Base-by-base conservation (phyloP, 2,888 invertebrate species). In the Azorinus chamasolen region DNA sequence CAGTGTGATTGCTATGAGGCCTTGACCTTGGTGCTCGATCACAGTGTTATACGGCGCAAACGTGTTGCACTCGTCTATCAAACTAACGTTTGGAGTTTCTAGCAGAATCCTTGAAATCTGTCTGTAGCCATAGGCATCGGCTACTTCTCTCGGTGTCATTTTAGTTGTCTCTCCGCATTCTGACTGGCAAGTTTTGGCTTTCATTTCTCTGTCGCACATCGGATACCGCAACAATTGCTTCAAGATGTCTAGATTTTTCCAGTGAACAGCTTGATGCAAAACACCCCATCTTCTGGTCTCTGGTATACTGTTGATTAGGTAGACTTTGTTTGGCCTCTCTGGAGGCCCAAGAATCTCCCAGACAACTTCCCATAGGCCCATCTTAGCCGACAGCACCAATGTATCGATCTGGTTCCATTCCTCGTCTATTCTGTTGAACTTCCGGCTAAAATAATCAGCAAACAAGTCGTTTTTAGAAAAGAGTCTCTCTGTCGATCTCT, bases 191-290 rank as follows among this genome's bases (percentile, higher is more conserved):
- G 62, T 53, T 45, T 83, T 83, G 12, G 79, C 64, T 57, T 53
- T 79, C 16, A 70, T 53, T 2, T 48, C 20, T 18, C 37, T 54
- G 37, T 83, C 83, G 37, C 76, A 76, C 10, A 68, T n/a, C 1
- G 41, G 12, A 43, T 63, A 79, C 2, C 46, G 18, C 6, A 79
- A 51, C 10, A 83, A 41, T n/a, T 18, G 65, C 41, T 48, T 65
- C 0, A 83, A 25, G 6, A 71, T 73, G 1, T 55, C 46, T 12
- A 27, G 41, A 24, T 71, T 24, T 20, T 74, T 71, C 69, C 65
- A 77, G 48, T 57, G 79, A 0, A 83, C 73, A 12, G 83, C 74
- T 20, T 83, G 83, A 37, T 79, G 79, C 18, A 83, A 8, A 0
- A 79, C 27, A 8, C 79, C 70, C 83, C 83, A 83, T 39, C 74